Percentiles rank a stretch among this genome's conserved stretches.
These are phyloP conservation scores for Macrochelys suwanniensis DNA, from an alignment of 2,797 vertebrate species.

Conservation along the genomic window DNA sequence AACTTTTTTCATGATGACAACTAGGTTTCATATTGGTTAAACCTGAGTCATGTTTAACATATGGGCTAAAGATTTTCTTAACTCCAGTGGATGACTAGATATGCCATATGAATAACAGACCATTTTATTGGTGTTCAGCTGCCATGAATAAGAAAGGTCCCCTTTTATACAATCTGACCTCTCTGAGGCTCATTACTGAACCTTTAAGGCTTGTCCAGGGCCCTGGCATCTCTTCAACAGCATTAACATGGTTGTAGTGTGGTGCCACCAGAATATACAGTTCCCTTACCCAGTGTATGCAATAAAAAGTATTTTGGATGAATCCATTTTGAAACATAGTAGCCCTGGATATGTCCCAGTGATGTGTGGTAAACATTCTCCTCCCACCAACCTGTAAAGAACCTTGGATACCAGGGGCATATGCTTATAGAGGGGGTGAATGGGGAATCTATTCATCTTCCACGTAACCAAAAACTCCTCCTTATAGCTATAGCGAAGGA, in stretches of 20 bases:
- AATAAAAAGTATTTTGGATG: neutral
- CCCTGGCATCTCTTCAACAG: neutral
- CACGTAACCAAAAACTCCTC: neutral
- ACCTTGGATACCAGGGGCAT: fast-evolving
- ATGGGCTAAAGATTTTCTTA: neutral
- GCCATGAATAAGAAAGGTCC: neutral
- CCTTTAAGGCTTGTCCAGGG: fast-evolving
- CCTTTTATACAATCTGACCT: neutral
- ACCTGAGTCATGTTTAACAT: neutral
- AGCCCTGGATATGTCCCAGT: fast-evolving
- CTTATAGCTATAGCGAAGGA: neutral
- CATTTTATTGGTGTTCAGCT: neutral
- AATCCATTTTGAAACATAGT: neutral
- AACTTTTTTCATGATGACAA: neutral
- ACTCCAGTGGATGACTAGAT: neutral
- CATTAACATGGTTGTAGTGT: neutral
- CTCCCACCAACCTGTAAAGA: neutral
- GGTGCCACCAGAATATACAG: neutral
- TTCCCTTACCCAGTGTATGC: neutral
- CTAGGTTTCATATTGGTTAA: neutral
- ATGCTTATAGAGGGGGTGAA: neutral
- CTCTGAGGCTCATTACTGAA: neutral
- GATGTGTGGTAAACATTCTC: neutral
- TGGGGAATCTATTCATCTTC: neutral
- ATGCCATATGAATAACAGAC: too few species aligned